A percentile compares a stretch with the other conserved stretches of the same genome.
Conservation (phyloP, 2,888 invertebrate genomes). For the Tolmerus cingulatus region DNA sequence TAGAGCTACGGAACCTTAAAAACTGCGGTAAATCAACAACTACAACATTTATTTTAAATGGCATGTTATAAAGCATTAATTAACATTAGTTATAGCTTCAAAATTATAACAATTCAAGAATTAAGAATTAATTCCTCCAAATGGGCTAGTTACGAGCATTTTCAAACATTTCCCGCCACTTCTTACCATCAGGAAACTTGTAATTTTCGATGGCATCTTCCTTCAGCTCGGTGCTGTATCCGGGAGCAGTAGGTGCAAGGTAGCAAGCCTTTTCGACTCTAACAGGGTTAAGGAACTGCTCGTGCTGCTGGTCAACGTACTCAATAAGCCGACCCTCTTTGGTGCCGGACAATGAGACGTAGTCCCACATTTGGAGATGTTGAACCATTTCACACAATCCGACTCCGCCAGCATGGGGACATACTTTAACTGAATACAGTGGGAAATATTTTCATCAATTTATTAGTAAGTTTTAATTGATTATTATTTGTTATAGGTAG, state of each 20-base stretch:
- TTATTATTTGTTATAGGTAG: too few species aligned
- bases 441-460: neutral
- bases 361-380: slow-evolving; percentile 91
- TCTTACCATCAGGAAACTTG: slow-evolving; percentile 79
- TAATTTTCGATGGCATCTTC: slow-evolving; percentile 73
- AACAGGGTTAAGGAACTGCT: slow-evolving; percentile 82
- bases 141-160: slow-evolving; percentile 37
- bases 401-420: slow-evolving; percentile 94
- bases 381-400: slow-evolving; percentile 94
- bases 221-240: slow-evolving; percentile 84
- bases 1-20: too few species aligned
- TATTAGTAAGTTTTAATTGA: neutral
- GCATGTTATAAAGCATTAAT: neutral
- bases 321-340: slow-evolving; percentile 80
- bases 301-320: slow-evolving; percentile 89
- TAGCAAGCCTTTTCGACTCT: slow-evolving; percentile 76
- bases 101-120: neutral
- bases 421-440: slow-evolving; percentile 78
- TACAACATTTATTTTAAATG: neutral
- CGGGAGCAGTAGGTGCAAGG: slow-evolving; percentile 76
- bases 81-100: neutral
- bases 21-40: neutral
- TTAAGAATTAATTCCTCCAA: slow-evolving; percentile 34
- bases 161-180: slow-evolving; percentile 69
- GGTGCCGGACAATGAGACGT: slow-evolving; percentile 74